Conservation (phyloP, 2,888 invertebrate species). For the Drosophila parthenogenetica region DNA sequence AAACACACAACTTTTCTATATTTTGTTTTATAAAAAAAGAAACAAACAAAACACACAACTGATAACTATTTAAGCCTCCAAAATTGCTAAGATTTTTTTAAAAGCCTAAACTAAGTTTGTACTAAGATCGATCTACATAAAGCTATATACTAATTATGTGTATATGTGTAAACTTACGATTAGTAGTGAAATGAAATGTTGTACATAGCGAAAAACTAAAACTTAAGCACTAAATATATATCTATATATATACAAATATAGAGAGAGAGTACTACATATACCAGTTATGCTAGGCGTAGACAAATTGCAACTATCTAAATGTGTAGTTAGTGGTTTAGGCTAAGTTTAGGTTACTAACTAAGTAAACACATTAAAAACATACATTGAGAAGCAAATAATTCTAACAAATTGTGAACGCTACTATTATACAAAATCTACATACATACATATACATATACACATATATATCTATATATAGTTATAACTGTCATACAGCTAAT, state of each 20-base stretch:
- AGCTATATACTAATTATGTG: slow-evolving; percentile 21
- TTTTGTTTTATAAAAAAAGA: slow-evolving; percentile 60
- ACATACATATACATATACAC: slow-evolving; percentile 20
- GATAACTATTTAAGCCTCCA: slow-evolving; percentile 63
- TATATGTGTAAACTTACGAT: slow-evolving; percentile 27
- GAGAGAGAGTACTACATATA: slow-evolving; percentile 57
- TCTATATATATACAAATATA: slow-evolving; percentile 42
- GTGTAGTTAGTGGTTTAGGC: slow-evolving; percentile 52
- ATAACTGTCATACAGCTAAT: slow-evolving; percentile 67
- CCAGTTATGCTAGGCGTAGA: slow-evolving; percentile 80
- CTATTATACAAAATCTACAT: slow-evolving; percentile 50
- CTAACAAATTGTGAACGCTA: slow-evolving; percentile 67
- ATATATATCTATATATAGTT: slow-evolving; percentile 39
- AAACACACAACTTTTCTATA: slow-evolving; percentile 64
- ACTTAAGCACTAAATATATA: slow-evolving; percentile 44
- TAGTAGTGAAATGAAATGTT: slow-evolving; percentile 62
- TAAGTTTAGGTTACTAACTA: slow-evolving; percentile 32
- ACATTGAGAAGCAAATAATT: slow-evolving; percentile 54
- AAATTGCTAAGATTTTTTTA: slow-evolving; percentile 65
- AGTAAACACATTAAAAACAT: slow-evolving; percentile 15
- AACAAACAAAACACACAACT: slow-evolving; percentile 38
- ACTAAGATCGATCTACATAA: slow-evolving; percentile 27
- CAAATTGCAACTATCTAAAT: slow-evolving; percentile 70
- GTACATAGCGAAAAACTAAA: slow-evolving; percentile 56
- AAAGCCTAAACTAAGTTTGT: slow-evolving; percentile 37